Percentiles rank a stretch among this genome's conserved stretches.
These are phyloP conservation scores for Pycnomerus fuliginosus DNA, from an alignment of 2,888 invertebrate genomes.

Conservation along the genomic window DNA sequence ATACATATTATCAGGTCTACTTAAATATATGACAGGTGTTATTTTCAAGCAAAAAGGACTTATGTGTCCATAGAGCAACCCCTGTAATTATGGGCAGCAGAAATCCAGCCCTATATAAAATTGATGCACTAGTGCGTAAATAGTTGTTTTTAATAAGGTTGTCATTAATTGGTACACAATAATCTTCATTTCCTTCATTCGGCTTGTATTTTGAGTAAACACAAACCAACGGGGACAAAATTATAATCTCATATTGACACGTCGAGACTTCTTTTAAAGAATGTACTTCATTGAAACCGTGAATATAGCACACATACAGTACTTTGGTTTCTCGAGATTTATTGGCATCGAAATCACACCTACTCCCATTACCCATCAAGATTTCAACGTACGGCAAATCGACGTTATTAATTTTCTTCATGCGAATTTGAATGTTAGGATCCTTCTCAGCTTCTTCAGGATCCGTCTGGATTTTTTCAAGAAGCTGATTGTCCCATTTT, in stretches of 20 bases:
- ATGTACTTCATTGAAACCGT: constrained; percentile 88
- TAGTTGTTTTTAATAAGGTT: no score
- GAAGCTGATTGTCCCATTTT: constrained; percentile 68
- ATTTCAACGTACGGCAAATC: constrained; percentile 86
- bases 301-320: constrained; percentile 84
- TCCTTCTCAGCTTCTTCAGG: constrained; percentile 56
- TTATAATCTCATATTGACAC: constrained; percentile 91
- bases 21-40: no score
- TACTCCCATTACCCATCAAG: constrained; percentile 83
- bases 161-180: constrained; percentile 67
- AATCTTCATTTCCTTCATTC: constrained; percentile 75
- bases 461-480: constrained; percentile 58
- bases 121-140: no score
- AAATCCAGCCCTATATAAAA: no score
- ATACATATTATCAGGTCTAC: no score
- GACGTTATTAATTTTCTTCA: constrained; percentile 83
- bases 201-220: constrained; percentile 85
- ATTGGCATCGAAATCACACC: constrained; percentile 83
- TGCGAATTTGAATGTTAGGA: constrained; percentile 53
- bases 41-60: no score
- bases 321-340: constrained; percentile 79
- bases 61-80: no score
- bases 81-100: no score
- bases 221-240: constrained; percentile 85
- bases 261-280: constrained; percentile 91